Evolutionary conservation across 23 tunicate species (phyloP).

Genomic region (Corella eumyota): DNA sequence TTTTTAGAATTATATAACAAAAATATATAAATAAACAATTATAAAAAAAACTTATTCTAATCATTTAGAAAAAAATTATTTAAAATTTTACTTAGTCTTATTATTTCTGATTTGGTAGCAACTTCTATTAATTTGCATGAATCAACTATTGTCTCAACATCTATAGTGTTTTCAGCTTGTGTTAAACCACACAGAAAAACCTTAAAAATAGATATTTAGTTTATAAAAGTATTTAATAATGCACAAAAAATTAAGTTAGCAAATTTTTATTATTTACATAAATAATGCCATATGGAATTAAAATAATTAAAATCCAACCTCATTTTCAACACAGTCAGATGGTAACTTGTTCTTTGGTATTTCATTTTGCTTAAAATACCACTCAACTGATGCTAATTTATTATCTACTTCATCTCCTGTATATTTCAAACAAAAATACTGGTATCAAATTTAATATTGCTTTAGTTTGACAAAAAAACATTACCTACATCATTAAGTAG

Average conservation of each 20-base stretch:
- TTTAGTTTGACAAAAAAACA: too few species aligned
- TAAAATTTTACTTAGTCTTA: background rate
- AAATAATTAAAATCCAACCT: slow-evolving; percentile 5
- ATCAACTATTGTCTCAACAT: slow-evolving; percentile 37
- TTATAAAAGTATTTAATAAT: background rate
- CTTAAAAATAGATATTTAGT: slow-evolving; percentile 3
- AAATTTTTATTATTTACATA: background rate
- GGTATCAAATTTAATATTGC: too few species aligned
- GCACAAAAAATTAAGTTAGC: background rate
- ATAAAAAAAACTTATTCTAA: background rate
- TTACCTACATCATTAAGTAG: too few species aligned
- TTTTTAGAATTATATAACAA: background rate
- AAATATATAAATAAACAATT: background rate
- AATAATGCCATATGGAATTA: background rate
- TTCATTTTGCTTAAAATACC: slow-evolving; percentile 43
- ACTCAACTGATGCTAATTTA: slow-evolving; percentile 32
- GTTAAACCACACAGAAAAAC: slow-evolving; percentile 34
- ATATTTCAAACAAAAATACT: background rate
- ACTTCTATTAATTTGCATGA: slow-evolving; percentile 10
- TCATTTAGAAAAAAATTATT: background rate
- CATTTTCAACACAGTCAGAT: slow-evolving; percentile 8
- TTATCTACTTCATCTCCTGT: background rate
- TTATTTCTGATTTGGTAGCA: background rate
- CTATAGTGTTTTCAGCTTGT: slow-evolving; percentile 15
- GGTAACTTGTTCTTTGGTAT: slow-evolving; percentile 28